Conservation (phyloP, 1,140 invertebrate genomes). For the Drosophila sproati region DNA sequence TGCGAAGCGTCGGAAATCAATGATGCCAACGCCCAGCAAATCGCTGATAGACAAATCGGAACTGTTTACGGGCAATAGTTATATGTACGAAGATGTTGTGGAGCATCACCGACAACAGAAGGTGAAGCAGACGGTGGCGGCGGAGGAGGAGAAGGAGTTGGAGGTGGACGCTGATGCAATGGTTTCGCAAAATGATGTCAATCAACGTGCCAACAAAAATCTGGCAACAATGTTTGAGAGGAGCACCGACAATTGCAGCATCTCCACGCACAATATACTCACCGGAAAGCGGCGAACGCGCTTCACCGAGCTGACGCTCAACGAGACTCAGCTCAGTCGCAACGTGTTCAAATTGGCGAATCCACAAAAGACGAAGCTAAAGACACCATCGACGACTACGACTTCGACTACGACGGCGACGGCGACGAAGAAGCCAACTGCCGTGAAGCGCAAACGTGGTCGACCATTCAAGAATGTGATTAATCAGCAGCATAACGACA, state of each 20-base stretch:
- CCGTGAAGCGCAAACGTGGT: constrained; percentile 1
- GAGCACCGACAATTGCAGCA: constrained; percentile 65
- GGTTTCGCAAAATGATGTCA: not conserved
- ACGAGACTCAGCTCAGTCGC: constrained; percentile 56
- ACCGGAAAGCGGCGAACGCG: constrained; percentile 67
- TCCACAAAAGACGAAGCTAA: not conserved
- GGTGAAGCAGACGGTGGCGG: constrained; percentile 9
- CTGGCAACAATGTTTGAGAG: constrained; percentile 66
- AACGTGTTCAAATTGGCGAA: constrained; percentile 38
- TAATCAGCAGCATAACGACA: not conserved
- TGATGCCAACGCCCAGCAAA: constrained; percentile 51
- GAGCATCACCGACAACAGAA: constrained; percentile 24
- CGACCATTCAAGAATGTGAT: not conserved
- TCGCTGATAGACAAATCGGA: constrained; percentile 52
- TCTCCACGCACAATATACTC: constrained; percentile 78
- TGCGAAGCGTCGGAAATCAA: constrained; percentile 51
- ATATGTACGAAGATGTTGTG: constrained; percentile 53
- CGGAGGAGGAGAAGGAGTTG: not conserved
- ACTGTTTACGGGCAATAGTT: constrained; percentile 32
- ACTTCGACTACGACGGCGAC: not conserved
- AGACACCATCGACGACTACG: not conserved
- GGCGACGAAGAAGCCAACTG: not conserved
- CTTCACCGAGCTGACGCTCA: constrained; percentile 38
- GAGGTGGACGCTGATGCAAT: not conserved
- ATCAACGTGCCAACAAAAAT: not conserved